Base-by-base conservation (phyloP, 2,113 vertebrate genomes). In the Cottus gobio region DNA sequence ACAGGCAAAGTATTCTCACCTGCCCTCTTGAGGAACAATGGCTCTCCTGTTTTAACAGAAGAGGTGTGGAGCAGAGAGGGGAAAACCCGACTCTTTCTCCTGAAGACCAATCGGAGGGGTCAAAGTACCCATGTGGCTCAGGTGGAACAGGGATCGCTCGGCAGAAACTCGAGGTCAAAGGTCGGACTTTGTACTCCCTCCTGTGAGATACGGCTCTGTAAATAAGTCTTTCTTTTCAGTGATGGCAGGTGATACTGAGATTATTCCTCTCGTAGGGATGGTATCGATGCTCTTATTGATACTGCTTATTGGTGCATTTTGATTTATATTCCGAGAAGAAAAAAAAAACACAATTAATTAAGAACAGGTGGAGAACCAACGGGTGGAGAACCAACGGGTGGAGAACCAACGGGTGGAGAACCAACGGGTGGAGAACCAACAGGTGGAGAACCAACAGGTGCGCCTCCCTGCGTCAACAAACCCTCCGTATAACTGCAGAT, bases 51-150 rank as follows among this genome's bases (percentile, higher is more conserved):
- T 85, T 82, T 34, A 77, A 70, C 67, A 18, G 60, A 65, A 54
- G 52, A 89, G 79, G 82, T 7, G 83, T 24, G 77, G 62, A 68
- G 57, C 75, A 80, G 57, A 77, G 70, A 26, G 75, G 74, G 52
- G 7, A 85, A 66, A 26, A 61, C 76, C 16, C 37, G 18, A 34
- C 50, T 81, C 73, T 77, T 77, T 60, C 52, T 80, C 79, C 76
- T 77, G 57, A 75, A 57, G 44, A 74, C 61, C 26, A 83, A 85
- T 76, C 50, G 16, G 9, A 77, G 12, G 60, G 71, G 71, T 90
- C 79, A 87, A 87, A 91, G 82, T 73, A 77, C 74, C 50, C 28
- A 46, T 20, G 15, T 24, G 73, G 58, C 69, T 87, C 75, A 80
- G 78, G 86, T 89, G 44, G 60, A 73, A 13, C 48, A n/a, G 60